Percentiles rank a stretch among this genome's conserved stretches.
Evolutionary conservation across 2,113 vertebrate species (phyloP).

Genomic region (Mormyrus lacerda): DNA sequence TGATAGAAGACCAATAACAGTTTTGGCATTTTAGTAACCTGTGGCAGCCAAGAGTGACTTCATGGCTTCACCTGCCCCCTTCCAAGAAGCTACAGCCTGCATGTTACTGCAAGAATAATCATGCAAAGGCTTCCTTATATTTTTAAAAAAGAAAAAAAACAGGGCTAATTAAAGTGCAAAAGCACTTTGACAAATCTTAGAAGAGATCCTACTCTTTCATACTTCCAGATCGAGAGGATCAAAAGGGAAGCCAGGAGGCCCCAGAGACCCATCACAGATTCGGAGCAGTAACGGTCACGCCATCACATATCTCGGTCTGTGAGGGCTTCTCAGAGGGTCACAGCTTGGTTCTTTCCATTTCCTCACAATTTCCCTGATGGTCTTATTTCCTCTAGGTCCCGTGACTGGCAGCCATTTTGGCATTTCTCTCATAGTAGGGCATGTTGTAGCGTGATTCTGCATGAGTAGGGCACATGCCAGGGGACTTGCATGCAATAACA

Average conservation of each 20-base stretch:
- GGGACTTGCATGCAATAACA: background rate
- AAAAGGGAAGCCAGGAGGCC: background rate
- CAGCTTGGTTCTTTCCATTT: background rate
- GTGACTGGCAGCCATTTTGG: background rate
- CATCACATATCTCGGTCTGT: background rate
- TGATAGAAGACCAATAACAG: background rate
- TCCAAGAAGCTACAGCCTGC: background rate
- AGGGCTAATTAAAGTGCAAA: background rate
- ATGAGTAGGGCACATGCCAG: background rate
- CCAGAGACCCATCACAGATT: background rate
- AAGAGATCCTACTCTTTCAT: background rate
- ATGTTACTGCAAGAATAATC: background rate
- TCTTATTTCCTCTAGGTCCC: background rate
- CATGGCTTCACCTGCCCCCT: no score
- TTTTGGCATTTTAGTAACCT: background rate
- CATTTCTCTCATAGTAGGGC: background rate
- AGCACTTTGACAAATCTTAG: background rate
- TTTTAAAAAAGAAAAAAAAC: background rate
- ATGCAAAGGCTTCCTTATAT: background rate
- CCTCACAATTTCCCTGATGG: background rate
- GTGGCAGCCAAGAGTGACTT: background rate
- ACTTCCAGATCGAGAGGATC: slow-evolving; percentile 22
- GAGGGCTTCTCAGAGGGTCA: background rate
- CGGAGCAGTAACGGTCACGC: background rate
- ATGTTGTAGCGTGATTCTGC: background rate